Conservation (phyloP, 2,797 vertebrate species). For the Gallinago solitaria region DNA sequence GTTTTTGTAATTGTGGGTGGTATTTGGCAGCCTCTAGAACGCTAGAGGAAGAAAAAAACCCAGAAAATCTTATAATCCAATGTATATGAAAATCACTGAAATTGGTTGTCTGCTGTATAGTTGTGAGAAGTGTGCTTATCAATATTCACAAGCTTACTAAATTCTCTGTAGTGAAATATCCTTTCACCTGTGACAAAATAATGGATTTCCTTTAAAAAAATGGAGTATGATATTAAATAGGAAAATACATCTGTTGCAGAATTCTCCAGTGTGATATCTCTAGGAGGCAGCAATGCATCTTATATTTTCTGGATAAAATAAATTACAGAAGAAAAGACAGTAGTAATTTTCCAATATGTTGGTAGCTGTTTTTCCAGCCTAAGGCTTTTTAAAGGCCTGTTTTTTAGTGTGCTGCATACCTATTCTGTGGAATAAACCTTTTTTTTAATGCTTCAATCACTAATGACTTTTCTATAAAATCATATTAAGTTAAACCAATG, state of each 20-base stretch:
- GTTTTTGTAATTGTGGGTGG: slow-evolving; percentile 41
- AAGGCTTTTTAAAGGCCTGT: neutral
- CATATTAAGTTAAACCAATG: neutral
- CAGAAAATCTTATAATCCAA: neutral
- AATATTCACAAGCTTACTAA: neutral
- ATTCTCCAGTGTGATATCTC: neutral
- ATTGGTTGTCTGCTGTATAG: neutral
- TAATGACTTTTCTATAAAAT: neutral
- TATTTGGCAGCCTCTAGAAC: slow-evolving; percentile 50
- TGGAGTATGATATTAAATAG: neutral
- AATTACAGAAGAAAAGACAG: neutral
- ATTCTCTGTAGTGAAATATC: neutral
- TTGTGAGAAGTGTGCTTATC: neutral
- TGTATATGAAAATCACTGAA: neutral
- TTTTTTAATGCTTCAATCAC: neutral
- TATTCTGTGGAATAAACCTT: neutral
- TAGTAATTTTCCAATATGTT: neutral
- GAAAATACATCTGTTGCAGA: neutral
- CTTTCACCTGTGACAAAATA: neutral
- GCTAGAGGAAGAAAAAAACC: neutral
- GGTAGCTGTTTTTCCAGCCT: neutral
- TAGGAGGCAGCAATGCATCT: neutral
- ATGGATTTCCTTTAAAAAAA: neutral
- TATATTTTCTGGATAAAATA: neutral
- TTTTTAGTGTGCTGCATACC: neutral